Evolutionary conservation across 1,140 invertebrate genomes (phyloP), one percentile per base, ranked within the genome.

Genomic region (Heliconius hermathena): DNA sequence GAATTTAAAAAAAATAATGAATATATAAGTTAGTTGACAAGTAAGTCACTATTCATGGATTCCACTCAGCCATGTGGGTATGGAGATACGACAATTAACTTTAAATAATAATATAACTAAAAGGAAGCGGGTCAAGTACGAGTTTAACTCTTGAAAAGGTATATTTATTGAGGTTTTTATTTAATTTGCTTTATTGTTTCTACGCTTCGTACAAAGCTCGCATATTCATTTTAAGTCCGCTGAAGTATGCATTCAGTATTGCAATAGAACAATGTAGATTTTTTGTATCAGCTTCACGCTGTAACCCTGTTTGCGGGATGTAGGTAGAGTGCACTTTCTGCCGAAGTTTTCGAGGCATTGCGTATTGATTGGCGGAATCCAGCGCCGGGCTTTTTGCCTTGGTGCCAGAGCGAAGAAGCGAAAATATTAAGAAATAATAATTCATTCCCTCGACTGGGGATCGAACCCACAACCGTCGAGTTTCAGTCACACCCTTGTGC

Each of bases 91-190:
- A 57, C 3, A 57, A 57, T 22, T 66, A 66, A 26, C 29, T 66
- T 66, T 66, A 66, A 26, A 66, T 66, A 66, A 66, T 66, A 66
- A 66, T 16, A 66, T 29, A 66, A 66, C 11, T 3, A 5, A 66
- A 66, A 66, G 13, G 22, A 66, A 66, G 1, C 20, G 60, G 60
- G 60, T 66, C 60, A 66, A 66, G 60, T 66, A 29, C 26, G 60
- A 66, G 60, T 66, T 66, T 66, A 66, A 66, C 60, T 57, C 20
- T 66, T 66, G 60, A 66, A 66, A 66, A 26, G 60, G 60, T 29
- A 66, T 66, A 11, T 16, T 66, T 66, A 66, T 66, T 66, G 29
- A 66, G 22, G 60, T n/a, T 66, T 22, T 66, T 66, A 66, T 66
- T 66, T 66, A 66, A 66, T 9, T 29, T 66, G 60, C 60, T 66